These are phyloP conservation scores for Lacerta bilineata DNA, from an alignment of 2,797 vertebrate species.

Conservation along the genomic window DNA sequence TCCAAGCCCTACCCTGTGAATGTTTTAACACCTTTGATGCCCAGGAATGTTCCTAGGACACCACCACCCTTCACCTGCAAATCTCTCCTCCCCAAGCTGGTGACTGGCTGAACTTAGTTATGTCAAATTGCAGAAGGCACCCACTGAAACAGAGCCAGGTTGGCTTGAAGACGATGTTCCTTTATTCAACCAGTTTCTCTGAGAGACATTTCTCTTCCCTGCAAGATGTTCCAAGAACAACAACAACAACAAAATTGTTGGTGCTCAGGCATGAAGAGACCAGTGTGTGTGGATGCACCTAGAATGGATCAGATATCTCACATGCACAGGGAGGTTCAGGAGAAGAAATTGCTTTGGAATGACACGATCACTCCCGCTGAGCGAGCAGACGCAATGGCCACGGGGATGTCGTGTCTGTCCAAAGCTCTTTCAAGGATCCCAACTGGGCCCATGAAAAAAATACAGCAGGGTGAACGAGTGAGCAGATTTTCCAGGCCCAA, in stretches of 20 bases:
- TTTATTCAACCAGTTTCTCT: background rate
- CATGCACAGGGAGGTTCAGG: background rate
- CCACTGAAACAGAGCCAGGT: background rate
- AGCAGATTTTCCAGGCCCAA: no score
- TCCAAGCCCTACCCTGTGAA: background rate
- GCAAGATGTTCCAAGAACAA: background rate
- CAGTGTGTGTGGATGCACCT: background rate
- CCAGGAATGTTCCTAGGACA: background rate
- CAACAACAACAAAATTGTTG: background rate
- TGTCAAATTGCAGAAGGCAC: background rate
- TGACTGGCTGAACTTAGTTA: background rate
- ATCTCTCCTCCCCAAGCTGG: background rate
- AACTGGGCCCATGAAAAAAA: constrained; percentile 9
- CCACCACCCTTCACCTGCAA: background rate
- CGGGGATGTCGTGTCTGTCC: constrained; percentile 97
- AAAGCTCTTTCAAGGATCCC: constrained; percentile 82
- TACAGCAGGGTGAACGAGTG: background rate
- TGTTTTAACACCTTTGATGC: background rate
- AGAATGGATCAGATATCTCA: background rate
- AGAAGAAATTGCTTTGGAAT: constrained; percentile 88
- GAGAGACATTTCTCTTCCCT: background rate
- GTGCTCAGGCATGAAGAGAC: background rate
- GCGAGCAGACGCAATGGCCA: constrained; percentile 84
- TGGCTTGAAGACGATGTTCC: background rate
- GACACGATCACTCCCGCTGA: constrained; percentile 99